These are phyloP conservation scores for Noctua fimbriata DNA, from an alignment of 2,888 invertebrate genomes.

Conservation along the genomic window DNA sequence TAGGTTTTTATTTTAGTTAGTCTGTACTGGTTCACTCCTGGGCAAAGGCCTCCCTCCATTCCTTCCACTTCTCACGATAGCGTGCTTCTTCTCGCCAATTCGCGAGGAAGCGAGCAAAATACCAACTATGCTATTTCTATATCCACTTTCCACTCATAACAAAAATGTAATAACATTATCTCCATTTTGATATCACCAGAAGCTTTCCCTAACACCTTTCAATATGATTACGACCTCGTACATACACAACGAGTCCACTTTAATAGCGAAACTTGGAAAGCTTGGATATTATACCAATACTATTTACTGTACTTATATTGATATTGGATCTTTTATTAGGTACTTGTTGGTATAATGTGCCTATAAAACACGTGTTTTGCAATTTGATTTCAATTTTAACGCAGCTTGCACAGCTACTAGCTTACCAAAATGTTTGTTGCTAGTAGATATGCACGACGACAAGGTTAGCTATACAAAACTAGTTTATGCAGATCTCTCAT, in stretches of 20 bases:
- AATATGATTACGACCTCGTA: slow-evolving; percentile 10
- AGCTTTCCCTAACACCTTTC: slow-evolving; percentile 38
- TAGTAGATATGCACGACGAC: not conserved
- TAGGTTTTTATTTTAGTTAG: too few species aligned
- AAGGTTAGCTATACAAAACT: too few species aligned
- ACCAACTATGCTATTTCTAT: not conserved
- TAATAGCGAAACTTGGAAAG: slow-evolving; percentile 28
- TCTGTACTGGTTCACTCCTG: too few species aligned
- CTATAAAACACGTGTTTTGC: slow-evolving; percentile 17
- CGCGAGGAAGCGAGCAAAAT: not conserved
- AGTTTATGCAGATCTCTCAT: too few species aligned
- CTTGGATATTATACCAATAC: slow-evolving; percentile 19
- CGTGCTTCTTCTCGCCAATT: too few species aligned
- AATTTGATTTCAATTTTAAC: slow-evolving; percentile 23
- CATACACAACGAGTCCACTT: slow-evolving; percentile 21
- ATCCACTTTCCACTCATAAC: not conserved
- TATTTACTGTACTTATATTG: slow-evolving; percentile 10
- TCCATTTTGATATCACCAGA: slow-evolving; percentile 6
- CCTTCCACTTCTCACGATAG: too few species aligned
- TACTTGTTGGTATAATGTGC: slow-evolving; percentile 5
- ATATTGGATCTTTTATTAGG: slow-evolving; percentile 28
- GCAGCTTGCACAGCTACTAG: not conserved
- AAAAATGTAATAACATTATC: not conserved
- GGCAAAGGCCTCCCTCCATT: too few species aligned
- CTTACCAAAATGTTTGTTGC: not conserved